phyloP scores from a whole-genome alignment of 30 jellyfish, hydroid and myxozoan genomes.

The Chrysaora quinquecirrha region DNA sequence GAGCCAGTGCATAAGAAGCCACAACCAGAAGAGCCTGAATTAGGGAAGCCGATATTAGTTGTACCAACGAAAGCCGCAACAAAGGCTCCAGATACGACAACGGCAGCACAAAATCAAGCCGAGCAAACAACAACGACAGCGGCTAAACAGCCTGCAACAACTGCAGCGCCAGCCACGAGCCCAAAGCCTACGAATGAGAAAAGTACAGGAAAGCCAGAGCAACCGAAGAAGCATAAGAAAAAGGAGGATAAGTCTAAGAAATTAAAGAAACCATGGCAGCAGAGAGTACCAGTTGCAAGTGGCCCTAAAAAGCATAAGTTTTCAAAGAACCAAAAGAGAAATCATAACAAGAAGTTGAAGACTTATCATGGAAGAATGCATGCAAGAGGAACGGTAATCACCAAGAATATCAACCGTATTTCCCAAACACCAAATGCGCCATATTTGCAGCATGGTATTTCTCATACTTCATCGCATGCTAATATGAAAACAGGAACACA shows the following conservation, averaged over 20 bases:
- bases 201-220: slow-evolving; percentile 11
- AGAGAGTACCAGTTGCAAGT: slow-evolving; percentile 49
- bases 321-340: slow-evolving; percentile 2
- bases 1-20: not conserved
- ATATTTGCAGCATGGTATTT: slow-evolving; percentile 52
- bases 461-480: slow-evolving; percentile 71
- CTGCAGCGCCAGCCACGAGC: too few species aligned
- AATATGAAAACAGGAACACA: slow-evolving; percentile 55
- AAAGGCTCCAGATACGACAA: not conserved
- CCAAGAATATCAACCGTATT: slow-evolving; percentile 58
- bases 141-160: slow-evolving; percentile 26
- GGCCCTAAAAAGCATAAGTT: slow-evolving; percentile 15
- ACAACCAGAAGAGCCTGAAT: slow-evolving; percentile 37
- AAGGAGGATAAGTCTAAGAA: slow-evolving; percentile 16
- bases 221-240: slow-evolving; percentile 24
- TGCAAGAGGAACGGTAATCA: slow-evolving; percentile 59
- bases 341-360: not conserved
- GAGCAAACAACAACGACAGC: not conserved
- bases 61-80: slow-evolving; percentile 25
- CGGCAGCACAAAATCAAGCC: slow-evolving; percentile 8
- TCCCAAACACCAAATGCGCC: slow-evolving; percentile 82
- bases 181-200: not conserved
- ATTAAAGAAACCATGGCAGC: slow-evolving; percentile 51
- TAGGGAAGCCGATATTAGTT: slow-evolving; percentile 2
- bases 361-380: slow-evolving; percentile 10